Evolutionary conservation across 30 jellyfish, hydroid and myxozoan genomes (phyloP), one percentile per base, ranked within the genome.

Genomic region (Chrysaora quinquecirrha): DNA sequence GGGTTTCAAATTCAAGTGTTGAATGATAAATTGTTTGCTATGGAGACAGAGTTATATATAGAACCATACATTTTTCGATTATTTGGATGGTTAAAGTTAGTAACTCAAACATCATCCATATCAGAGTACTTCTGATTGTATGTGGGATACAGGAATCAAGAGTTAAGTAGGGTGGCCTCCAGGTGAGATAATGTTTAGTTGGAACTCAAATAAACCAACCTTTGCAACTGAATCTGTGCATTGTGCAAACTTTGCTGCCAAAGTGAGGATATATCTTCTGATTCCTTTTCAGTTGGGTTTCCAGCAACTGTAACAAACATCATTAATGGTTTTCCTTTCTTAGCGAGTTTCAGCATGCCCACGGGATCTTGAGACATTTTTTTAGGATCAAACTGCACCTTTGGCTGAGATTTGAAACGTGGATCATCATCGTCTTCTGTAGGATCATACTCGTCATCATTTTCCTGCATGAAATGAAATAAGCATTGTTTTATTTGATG

Each of bases 291-390:
- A 2, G 90, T 76, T 1, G 97, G 97, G 21, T 84, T 90, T 9
- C 97, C 97, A 48, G 96, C 96, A n/a, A 90, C 97, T 56, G 81
- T 90, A 1, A 78, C 97, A 90, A 90, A 90, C 83, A 90, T 67
- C 97, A 90, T 90, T 58, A 90, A 28, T 1, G 97, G 96, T 50
- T 90, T 81, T 43, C 97, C 97, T 52, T 90, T 90, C 87, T 90
- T 90, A 11, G 97, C 87, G 9, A 90, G 90, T 35, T 90, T 90
- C 87, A 90, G 10, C 78, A 90, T 69, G 34, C 65, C 96, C 75
- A 75, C 73, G 30, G 93, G 96, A 63, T 86, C 82, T 21, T 38
- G 30, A 25, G 85, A 75, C 90, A 86, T 75, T 23, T 29, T 60
- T 33, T 76, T 67, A 21, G 89, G 90, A 30, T 86, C 96, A 76